Conservation (phyloP, 2,113 vertebrate species). For the Coryphaenoides rupestris region DNA sequence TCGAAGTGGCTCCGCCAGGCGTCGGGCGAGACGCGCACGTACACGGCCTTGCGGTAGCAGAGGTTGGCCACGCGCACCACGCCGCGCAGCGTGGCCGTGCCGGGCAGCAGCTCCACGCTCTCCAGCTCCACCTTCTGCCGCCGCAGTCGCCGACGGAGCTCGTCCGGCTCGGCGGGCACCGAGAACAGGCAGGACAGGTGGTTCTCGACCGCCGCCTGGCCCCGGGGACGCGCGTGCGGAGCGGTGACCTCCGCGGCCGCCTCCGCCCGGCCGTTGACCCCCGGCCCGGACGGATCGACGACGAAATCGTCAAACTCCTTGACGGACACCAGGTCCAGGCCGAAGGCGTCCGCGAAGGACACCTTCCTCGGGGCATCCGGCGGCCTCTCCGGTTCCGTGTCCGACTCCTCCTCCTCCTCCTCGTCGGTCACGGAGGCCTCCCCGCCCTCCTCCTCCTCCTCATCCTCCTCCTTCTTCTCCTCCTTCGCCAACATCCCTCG, state of each 20-base stretch:
- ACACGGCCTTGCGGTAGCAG: slow-evolving; percentile 85
- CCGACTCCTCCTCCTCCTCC: slow-evolving; percentile 75
- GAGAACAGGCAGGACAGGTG: slow-evolving; percentile 81
- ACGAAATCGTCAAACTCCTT: slow-evolving; percentile 87
- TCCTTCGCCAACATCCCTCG: slow-evolving; percentile 50
- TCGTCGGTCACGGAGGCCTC: slow-evolving; percentile 68
- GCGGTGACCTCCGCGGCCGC: slow-evolving; percentile 43
- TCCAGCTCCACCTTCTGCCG: slow-evolving; percentile 83
- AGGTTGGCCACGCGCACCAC: slow-evolving; percentile 87
- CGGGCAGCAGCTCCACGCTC: slow-evolving; percentile 78
- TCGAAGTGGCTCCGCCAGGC: slow-evolving; percentile 86
- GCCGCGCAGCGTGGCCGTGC: slow-evolving; percentile 79
- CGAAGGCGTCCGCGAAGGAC: slow-evolving; percentile 94
- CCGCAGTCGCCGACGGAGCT: slow-evolving; percentile 77
- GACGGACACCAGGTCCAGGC: slow-evolving; percentile 89
- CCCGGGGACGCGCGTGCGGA: slow-evolving; percentile 5
- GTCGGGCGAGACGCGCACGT: slow-evolving; percentile 81
- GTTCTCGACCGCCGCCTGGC: slow-evolving; percentile 75
- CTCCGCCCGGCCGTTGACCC: slow-evolving; percentile 28
- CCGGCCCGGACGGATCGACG: slow-evolving; percentile 34
- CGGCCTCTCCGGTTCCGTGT: slow-evolving; percentile 65
- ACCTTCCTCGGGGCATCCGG: slow-evolving; percentile 78
- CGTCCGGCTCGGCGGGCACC: slow-evolving; percentile 75
- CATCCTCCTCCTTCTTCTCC: slow-evolving; percentile 57
- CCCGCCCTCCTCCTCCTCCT: slow-evolving; percentile 61